These are phyloP conservation scores for Caenorhabditis panamensis DNA, from an alignment of 2,888 invertebrate species.

Conservation along the genomic window DNA sequence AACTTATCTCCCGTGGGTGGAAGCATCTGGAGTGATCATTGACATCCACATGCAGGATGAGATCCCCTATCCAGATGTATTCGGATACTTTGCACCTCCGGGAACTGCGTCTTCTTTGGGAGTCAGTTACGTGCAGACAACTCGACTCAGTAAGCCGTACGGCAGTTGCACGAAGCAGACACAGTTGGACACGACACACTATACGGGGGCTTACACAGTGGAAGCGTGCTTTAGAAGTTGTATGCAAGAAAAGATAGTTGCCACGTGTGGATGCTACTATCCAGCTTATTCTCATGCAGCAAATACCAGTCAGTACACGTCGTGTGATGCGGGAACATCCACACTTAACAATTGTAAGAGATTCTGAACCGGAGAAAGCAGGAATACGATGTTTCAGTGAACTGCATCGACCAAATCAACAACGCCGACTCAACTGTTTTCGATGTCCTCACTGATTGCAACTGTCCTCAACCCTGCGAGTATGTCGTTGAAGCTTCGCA, in stretches of 20 bases:
- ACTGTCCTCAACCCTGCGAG: slow-evolving; percentile 79
- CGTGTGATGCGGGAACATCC: slow-evolving; percentile 58
- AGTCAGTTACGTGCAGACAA: slow-evolving; percentile 79
- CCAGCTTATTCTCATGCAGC: slow-evolving; percentile 71
- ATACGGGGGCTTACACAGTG: slow-evolving; percentile 68
- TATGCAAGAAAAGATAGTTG: slow-evolving; percentile 78
- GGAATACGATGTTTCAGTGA: slow-evolving; percentile 58
- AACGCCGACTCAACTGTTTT: slow-evolving; percentile 65
- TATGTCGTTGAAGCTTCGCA: slow-evolving; percentile 52
- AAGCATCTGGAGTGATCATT: slow-evolving; percentile 82
- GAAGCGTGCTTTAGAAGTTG: slow-evolving; percentile 82
- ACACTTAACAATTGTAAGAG: slow-evolving; percentile 41
- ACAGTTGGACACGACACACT: slow-evolving; percentile 59
- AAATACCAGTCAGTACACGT: slow-evolving; percentile 50
- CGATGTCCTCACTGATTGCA: slow-evolving; percentile 74
- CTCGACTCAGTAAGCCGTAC: slow-evolving; percentile 80
- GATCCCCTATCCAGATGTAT: slow-evolving; percentile 69
- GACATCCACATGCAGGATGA: slow-evolving; percentile 80
- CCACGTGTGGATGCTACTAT: slow-evolving; percentile 81
- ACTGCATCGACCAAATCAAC: slow-evolving; percentile 71
- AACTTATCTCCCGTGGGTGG: slow-evolving; percentile 80
- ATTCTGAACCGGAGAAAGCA: not conserved
- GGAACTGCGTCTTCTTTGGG: slow-evolving; percentile 75
- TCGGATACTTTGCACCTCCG: slow-evolving; percentile 74
- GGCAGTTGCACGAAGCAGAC: slow-evolving; percentile 79